These are phyloP conservation scores for Phaedon cochleariae DNA, from an alignment of 2,888 invertebrate genomes.

Conservation along the genomic window DNA sequence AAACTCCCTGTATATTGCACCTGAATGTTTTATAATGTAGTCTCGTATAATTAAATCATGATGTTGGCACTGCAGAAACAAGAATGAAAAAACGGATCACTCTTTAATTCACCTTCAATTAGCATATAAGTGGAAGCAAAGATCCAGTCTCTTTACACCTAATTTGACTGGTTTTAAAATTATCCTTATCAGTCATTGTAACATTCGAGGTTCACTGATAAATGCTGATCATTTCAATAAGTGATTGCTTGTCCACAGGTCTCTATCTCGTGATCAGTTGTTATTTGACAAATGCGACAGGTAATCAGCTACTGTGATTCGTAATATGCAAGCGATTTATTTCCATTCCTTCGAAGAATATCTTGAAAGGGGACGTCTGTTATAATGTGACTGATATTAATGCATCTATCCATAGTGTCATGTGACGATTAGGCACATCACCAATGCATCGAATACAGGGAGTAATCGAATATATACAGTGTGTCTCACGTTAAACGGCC, in stretches of 20 bases:
- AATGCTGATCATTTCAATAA: neutral
- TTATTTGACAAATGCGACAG: constrained; percentile 24
- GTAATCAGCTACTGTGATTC: constrained; percentile 17
- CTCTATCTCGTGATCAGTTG: constrained; percentile 4
- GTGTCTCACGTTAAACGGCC: too few species aligned
- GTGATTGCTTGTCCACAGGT: neutral
- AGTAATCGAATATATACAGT: too few species aligned
- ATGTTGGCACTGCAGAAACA: too few species aligned
- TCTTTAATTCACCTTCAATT: neutral
- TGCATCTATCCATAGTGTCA: too few species aligned
- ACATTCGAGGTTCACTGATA: neutral
- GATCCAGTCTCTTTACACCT: neutral
- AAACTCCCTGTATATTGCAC: too few species aligned
- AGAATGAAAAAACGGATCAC: neutral
- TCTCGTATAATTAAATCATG: too few species aligned
- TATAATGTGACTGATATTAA: neutral
- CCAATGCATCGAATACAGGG: too few species aligned
- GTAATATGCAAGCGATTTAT: constrained; percentile 4
- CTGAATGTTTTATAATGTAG: too few species aligned
- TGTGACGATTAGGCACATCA: too few species aligned
- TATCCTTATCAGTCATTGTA: neutral
- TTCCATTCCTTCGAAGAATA: neutral
- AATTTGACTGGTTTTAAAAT: neutral
- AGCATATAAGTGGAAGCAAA: neutral
- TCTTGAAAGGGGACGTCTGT: too few species aligned